Evolutionary conservation across 2,888 invertebrate genomes (phyloP).

Genomic region (Temnothorax rugatulus): DNA sequence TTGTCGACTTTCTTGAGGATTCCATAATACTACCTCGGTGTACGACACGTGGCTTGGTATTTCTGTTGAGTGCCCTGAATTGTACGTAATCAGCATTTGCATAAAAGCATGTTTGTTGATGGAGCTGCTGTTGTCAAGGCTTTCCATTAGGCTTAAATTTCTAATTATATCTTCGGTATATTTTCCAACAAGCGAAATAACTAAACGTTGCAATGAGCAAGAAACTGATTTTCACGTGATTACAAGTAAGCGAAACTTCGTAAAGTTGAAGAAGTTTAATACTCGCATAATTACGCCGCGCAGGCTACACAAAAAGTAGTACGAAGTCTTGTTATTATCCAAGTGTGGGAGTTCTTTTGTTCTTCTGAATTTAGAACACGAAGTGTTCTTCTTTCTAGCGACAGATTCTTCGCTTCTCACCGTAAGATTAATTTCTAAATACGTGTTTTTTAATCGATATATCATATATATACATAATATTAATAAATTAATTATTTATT

Average conservation of each 20-base stretch:
- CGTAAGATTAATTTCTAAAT: neutral
- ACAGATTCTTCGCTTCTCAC: neutral
- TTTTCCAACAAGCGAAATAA: neutral
- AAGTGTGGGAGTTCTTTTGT: slow-evolving; percentile 29
- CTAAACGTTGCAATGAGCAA: neutral
- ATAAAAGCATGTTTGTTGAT: neutral
- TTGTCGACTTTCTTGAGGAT: slow-evolving; percentile 33
- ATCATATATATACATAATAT: neutral
- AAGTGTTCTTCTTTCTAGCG: neutral
- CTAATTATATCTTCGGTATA: neutral
- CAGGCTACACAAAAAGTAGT: slow-evolving; percentile 26
- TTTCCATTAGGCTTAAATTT: slow-evolving; percentile 8
- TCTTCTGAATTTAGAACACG: neutral
- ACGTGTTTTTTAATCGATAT: neutral
- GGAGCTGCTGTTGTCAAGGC: neutral
- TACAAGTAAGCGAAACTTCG: slow-evolving; percentile 11
- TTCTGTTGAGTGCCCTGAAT: slow-evolving; percentile 19
- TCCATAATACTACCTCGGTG: slow-evolving; percentile 1
- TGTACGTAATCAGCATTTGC: slow-evolving; percentile 30
- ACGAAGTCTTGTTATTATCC: slow-evolving; percentile 24
- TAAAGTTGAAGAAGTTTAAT: slow-evolving; percentile 31
- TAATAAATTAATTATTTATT: neutral
- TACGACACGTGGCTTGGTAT: slow-evolving; percentile 12
- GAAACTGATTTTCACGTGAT: slow-evolving; percentile 29
- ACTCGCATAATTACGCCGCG: slow-evolving; percentile 7